Percentiles rank a stretch among this genome's conserved stretches.
These are phyloP conservation scores for Echeneis naucrates DNA, from an alignment of 2,797 vertebrate genomes.

Conservation along the genomic window DNA sequence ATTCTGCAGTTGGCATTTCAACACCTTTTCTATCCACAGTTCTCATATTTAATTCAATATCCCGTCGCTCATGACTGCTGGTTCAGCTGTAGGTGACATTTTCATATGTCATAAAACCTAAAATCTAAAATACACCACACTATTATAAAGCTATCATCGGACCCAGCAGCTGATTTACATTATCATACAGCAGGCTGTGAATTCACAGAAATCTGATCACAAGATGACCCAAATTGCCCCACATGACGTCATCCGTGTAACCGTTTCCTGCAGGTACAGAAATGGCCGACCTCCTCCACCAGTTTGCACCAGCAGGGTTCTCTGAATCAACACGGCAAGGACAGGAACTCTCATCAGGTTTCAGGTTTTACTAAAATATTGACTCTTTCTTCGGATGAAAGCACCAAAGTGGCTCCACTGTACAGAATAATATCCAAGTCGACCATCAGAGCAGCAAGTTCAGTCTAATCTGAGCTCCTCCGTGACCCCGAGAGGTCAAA, in stretches of 20 bases:
- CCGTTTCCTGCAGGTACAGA: no score
- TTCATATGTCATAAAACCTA: no score
- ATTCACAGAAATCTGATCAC: no score
- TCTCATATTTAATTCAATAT: constrained; percentile 39
- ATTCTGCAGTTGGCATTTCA: constrained; percentile 5
- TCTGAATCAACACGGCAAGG: not conserved
- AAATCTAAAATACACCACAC: not conserved
- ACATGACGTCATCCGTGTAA: no score
- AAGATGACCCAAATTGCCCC: no score
- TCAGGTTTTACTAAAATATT: not conserved
- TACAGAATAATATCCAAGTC: no score
- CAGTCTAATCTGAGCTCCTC: constrained; percentile 43
- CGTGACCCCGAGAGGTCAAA: constrained; percentile 61
- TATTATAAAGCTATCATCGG: not conserved
- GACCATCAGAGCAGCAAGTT: constrained; percentile 20
- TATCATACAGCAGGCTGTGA: no score
- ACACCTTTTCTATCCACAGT: constrained; percentile 18
- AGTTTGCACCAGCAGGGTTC: no score
- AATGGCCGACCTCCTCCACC: no score
- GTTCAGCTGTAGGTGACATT: no score
- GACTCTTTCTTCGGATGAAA: not conserved
- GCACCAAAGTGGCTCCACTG: no score
- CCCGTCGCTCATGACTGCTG: no score
- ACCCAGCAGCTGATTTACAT: not conserved
- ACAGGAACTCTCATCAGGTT: not conserved